Evolutionary conservation across 2,113 vertebrate genomes (phyloP).

Genomic region (Tyrannus savana): DNA sequence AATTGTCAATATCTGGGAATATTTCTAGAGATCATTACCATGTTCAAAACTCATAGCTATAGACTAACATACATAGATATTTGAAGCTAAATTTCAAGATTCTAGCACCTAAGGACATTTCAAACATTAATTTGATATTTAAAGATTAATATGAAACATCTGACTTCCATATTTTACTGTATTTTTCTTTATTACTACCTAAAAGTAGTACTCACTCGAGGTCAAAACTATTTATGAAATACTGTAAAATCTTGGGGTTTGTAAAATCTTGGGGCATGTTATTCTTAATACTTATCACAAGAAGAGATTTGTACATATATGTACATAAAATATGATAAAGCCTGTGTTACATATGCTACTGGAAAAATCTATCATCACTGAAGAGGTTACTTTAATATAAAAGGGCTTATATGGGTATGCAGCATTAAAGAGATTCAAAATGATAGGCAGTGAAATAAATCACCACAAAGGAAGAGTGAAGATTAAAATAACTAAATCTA

Average conservation of each 20-base stretch:
- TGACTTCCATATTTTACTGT: neutral
- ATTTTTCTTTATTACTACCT: neutral
- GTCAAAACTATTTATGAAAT: neutral
- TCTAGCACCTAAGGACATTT: neutral
- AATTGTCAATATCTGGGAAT: neutral
- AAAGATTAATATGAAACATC: neutral
- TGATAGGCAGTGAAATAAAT: constrained; percentile 40
- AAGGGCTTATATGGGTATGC: neutral
- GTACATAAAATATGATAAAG: constrained; percentile 42
- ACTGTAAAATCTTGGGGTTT: neutral
- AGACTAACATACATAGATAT: neutral
- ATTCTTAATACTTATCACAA: constrained; percentile 35
- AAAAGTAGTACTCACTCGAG: neutral
- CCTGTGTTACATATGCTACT: neutral
- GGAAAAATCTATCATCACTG: constrained; percentile 55
- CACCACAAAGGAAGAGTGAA: constrained; percentile 24
- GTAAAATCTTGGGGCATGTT: constrained; percentile 9
- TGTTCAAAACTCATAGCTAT: neutral
- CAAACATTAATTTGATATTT: neutral
- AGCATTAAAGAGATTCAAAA: constrained; percentile 57
- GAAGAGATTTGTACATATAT: neutral
- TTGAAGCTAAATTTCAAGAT: neutral
- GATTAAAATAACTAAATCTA: constrained; percentile 1
- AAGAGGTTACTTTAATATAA: constrained; percentile 48
- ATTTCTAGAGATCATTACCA: neutral